A percentile compares a stretch with the other conserved stretches of the same genome.
These are phyloP conservation scores for Drosophila crucigera DNA, from an alignment of 2,888 invertebrate species.

Conservation along the genomic window DNA sequence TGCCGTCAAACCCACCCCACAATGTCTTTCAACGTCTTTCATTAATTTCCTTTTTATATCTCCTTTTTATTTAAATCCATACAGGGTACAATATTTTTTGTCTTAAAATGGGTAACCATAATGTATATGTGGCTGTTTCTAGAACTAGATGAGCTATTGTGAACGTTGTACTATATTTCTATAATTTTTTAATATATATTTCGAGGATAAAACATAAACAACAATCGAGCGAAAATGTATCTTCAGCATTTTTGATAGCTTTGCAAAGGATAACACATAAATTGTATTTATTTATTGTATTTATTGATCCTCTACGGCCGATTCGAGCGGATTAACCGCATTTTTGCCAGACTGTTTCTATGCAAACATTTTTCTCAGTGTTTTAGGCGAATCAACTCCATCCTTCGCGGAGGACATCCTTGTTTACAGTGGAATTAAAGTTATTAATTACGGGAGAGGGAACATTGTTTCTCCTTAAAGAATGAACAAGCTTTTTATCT, in stretches of 20 bases:
- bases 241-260: background rate
- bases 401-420: background rate
- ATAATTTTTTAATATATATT: background rate
- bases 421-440: background rate
- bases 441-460: background rate
- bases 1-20: slow-evolving; percentile 29
- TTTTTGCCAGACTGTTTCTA: background rate
- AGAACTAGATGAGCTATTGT: background rate
- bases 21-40: background rate
- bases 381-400: background rate
- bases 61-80: background rate
- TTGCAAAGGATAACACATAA: background rate
- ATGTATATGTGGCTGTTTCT: background rate
- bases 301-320: too few relatives aligned
- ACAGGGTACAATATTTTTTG: background rate
- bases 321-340: background rate
- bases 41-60: background rate
- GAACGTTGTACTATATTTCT: background rate
- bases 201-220: background rate
- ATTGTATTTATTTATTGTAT: too few relatives aligned
- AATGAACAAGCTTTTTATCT: background rate
- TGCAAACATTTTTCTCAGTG: background rate
- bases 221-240: background rate
- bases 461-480: background rate
- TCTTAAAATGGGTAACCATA: background rate